A percentile compares a stretch with the other conserved stretches of the same genome.
Evolutionary conservation across 1,140 invertebrate species (phyloP).

Genomic region (Drosophila repleta): DNA sequence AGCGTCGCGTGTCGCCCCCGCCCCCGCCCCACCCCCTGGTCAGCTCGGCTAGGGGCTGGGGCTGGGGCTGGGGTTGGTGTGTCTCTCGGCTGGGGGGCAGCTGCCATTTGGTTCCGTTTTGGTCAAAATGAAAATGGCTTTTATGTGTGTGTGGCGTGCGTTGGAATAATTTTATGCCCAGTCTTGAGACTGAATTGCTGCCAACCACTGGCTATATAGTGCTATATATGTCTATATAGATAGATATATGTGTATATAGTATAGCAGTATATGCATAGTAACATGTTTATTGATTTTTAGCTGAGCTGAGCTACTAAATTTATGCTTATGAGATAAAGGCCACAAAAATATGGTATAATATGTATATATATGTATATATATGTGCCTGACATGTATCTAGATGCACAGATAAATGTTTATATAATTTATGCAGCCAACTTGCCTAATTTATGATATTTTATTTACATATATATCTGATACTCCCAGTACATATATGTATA

Average conservation of each 20-base stretch:
- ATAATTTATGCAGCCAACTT: not conserved
- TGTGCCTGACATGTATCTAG: too few species aligned
- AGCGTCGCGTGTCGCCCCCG: constrained; percentile 27
- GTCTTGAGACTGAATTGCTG: constrained; percentile 64
- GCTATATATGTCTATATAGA: not conserved
- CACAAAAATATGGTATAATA: not conserved
- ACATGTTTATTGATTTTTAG: constrained; percentile 47
- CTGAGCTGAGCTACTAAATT: constrained; percentile 35
- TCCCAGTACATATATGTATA: too few species aligned
- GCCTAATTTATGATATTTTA: not conserved
- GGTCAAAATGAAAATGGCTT: constrained; percentile 76
- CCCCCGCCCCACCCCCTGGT: not conserved
- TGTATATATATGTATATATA: too few species aligned
- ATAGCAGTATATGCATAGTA: constrained; percentile 3
- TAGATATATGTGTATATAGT: constrained; percentile 3
- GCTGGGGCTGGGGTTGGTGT: constrained; percentile 8
- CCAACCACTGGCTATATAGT: constrained; percentile 1
- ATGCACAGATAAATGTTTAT: too few species aligned
- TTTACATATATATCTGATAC: too few species aligned
- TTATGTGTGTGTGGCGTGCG: constrained; percentile 73
- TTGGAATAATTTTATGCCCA: constrained; percentile 69
- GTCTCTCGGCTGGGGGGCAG: constrained; percentile 28
- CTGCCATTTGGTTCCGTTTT: constrained; percentile 21
- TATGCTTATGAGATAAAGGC: constrained; percentile 27
- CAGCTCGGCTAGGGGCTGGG: not conserved